These are phyloP conservation scores for Drosophila anomalata DNA, from an alignment of 2,888 invertebrate species.

Conservation along the genomic window DNA sequence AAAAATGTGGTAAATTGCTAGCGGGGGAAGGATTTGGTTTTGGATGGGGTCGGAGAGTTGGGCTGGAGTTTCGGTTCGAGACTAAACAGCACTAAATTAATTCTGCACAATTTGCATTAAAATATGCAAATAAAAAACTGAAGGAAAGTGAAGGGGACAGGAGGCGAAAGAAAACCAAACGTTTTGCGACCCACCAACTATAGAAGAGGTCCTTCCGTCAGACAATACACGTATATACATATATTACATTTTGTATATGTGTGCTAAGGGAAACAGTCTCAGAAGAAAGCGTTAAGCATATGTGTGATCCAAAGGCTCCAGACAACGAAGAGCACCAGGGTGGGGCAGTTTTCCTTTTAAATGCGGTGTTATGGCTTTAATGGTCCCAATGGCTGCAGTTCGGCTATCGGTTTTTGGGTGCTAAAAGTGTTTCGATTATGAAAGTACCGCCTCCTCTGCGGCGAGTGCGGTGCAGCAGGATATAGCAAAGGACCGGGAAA, in stretches of 20 bases:
- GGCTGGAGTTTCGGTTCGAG: conserved; percentile 42
- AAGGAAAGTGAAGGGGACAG: conserved; percentile 15
- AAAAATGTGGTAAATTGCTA: conserved; percentile 32
- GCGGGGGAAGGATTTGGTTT: conserved; percentile 15
- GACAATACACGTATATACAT: conserved; percentile 9
- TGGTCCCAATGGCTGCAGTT: conserved; percentile 10
- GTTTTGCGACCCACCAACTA: conserved; percentile 55
- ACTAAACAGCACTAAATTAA: conserved; percentile 79
- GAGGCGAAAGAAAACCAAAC: conserved; percentile 36
- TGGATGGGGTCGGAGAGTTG: conserved; percentile 12
- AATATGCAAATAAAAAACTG: conserved; percentile 78
- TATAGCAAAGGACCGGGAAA: background rate
- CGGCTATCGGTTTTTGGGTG: conserved; percentile 45
- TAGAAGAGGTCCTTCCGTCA: conserved; percentile 20
- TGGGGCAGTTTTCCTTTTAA: conserved; percentile 35
- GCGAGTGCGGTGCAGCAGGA: conserved; percentile 12
- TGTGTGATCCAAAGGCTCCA: conserved; percentile 66
- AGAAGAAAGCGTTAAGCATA: conserved; percentile 68
- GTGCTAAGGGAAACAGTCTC: conserved; percentile 47
- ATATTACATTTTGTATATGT: conserved; percentile 3
- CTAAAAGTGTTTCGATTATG: conserved; percentile 70
- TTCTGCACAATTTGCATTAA: conserved; percentile 81
- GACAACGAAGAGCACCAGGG: conserved; percentile 48
- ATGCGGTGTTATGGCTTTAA: conserved; percentile 45
- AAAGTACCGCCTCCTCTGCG: conserved; percentile 55